Evolutionary conservation across 2,888 invertebrate species (phyloP).

Genomic region (Trachelus iudaicus): DNA sequence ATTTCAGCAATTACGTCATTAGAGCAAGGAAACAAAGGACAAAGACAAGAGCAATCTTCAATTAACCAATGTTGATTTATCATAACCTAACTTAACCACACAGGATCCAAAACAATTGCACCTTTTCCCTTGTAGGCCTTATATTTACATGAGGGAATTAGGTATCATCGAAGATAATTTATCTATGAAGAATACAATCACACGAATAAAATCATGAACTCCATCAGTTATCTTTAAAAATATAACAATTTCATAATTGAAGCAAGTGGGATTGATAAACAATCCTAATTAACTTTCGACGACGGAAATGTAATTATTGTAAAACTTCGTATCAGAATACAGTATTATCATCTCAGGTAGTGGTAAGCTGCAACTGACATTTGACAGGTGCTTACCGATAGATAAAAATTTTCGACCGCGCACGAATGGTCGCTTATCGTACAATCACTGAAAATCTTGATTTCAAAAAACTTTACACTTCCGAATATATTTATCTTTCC

Average conservation of each 20-base stretch:
- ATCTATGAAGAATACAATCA: not conserved
- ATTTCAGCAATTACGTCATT: not conserved
- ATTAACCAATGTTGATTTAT: not conserved
- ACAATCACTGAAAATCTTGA: not conserved
- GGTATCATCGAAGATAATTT: not conserved
- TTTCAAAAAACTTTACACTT: not conserved
- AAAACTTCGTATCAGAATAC: too few species aligned
- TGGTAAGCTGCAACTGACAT: not conserved
- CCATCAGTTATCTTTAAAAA: not conserved
- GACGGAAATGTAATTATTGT: too few species aligned
- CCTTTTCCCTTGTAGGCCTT: not conserved
- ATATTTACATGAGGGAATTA: not conserved
- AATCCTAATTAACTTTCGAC: too few species aligned
- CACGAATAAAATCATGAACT: not conserved
- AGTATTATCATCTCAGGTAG: too few species aligned
- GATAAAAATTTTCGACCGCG: not conserved
- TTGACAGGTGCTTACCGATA: not conserved
- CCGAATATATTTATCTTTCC: not conserved
- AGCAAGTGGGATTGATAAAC: not conserved
- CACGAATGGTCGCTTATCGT: not conserved
- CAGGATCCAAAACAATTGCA: not conserved
- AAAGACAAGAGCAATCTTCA: not conserved
- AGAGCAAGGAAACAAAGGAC: not conserved
- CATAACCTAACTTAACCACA: not conserved
- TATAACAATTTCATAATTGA: not conserved